phyloP scores from a whole-genome alignment of 2,888 invertebrate species.

The Acanthosepion pharaonis region DNA sequence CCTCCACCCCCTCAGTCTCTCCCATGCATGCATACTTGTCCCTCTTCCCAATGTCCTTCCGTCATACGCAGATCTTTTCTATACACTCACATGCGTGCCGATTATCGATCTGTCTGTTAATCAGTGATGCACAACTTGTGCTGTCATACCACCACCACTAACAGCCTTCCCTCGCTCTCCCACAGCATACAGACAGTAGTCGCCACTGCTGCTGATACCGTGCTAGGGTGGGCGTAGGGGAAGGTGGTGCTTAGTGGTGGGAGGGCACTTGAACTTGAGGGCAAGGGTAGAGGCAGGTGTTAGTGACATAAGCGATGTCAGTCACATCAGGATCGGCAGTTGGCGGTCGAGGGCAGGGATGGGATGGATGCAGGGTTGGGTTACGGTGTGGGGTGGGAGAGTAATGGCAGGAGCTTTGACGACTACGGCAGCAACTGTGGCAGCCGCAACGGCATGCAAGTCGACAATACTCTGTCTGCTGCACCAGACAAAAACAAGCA shows the following conservation, averaged over 20 bases:
- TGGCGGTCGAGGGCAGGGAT: not conserved
- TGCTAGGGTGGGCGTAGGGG: not conserved
- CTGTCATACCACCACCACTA: not conserved
- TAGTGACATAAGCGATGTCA: not conserved
- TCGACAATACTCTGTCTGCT: not conserved
- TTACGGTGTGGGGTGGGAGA: not conserved
- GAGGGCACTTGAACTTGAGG: constrained; percentile 13
- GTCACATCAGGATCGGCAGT: not conserved
- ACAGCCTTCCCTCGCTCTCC: not conserved
- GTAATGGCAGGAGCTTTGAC: not conserved
- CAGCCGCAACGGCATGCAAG: not conserved
- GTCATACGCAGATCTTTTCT: not conserved
- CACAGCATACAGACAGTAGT: not conserved
- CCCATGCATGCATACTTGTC: too few species aligned
- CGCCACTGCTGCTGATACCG: not conserved
- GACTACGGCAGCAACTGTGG: constrained; percentile 10
- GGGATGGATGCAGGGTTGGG: not conserved
- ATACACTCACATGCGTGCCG: not conserved
- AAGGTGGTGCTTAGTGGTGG: not conserved
- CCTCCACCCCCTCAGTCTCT: too few species aligned
- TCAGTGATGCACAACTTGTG: not conserved
- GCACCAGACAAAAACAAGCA: constrained; percentile 2
- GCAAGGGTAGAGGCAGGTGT: not conserved
- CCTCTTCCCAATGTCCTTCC: not conserved
- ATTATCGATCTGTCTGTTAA: not conserved